Conservation (phyloP, 2,113 vertebrate genomes). For the Myrmecophaga tridactyla region DNA sequence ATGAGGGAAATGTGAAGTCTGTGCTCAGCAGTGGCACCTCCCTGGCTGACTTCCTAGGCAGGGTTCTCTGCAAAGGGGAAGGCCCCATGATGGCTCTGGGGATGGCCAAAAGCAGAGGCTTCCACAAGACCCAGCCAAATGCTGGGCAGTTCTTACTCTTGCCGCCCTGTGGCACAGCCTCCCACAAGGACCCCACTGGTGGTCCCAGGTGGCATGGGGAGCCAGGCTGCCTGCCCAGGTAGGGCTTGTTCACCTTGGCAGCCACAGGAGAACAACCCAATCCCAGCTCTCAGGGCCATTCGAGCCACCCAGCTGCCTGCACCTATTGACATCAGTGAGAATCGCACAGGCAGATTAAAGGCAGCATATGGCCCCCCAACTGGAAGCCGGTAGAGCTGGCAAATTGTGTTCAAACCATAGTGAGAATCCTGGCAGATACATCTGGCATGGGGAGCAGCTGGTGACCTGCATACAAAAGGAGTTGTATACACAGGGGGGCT, state of each 20-base stretch:
- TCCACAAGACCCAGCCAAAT: constrained; percentile 35
- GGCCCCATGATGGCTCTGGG: constrained; percentile 44
- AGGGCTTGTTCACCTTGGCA: neutral
- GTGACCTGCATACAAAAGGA: constrained; percentile 65
- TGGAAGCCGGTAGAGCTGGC: constrained; percentile 71
- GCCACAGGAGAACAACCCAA: neutral
- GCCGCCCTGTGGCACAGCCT: no score
- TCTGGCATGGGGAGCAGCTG: constrained; percentile 63
- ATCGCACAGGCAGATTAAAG: constrained; percentile 60
- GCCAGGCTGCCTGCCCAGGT: no score
- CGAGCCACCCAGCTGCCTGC: constrained; percentile 43
- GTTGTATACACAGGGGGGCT: constrained; percentile 34
- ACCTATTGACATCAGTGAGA: constrained; percentile 61
- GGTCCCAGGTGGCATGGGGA: no score
- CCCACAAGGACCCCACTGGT: neutral
- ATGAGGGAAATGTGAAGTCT: constrained; percentile 77
- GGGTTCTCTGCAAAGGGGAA: constrained; percentile 28
- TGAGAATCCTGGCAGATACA: constrained; percentile 55
- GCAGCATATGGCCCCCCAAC: constrained; percentile 76
- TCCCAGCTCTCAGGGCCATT: neutral
- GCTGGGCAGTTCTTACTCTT: neutral
- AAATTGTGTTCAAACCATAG: constrained; percentile 78
- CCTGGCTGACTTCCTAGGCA: constrained; percentile 72
- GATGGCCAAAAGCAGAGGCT: constrained; percentile 49
- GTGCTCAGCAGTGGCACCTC: constrained; percentile 66